These are phyloP conservation scores for Lithodes maja DNA, from an alignment of 2,888 invertebrate genomes.

Conservation along the genomic window DNA sequence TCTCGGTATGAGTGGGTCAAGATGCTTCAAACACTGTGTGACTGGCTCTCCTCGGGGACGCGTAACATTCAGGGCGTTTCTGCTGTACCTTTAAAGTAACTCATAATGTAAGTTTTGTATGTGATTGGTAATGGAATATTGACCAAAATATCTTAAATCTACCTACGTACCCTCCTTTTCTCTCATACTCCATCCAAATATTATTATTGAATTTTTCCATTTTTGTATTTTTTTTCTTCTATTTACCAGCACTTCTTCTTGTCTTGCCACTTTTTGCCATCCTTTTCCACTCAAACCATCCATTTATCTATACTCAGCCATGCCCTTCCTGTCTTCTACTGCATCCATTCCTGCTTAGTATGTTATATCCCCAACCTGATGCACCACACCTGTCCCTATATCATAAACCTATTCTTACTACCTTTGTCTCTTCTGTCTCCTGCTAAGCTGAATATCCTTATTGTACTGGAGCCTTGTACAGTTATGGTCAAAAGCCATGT, in stretches of 20 bases:
- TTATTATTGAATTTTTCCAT: no score
- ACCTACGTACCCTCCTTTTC: neutral
- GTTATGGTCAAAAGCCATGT: no score
- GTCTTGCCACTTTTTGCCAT: neutral
- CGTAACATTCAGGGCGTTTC: neutral
- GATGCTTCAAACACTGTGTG: neutral
- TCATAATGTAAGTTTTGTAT: conserved; percentile 40
- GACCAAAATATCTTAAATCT: conserved; percentile 25
- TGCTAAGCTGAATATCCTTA: no score
- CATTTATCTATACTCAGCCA: neutral
- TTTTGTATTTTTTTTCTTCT: no score
- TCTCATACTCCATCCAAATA: neutral
- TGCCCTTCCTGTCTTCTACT: no score
- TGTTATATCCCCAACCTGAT: no score
- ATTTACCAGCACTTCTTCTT: no score
- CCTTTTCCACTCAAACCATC: neutral
- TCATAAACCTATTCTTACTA: no score
- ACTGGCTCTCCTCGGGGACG: neutral
- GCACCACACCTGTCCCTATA: no score
- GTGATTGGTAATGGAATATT: conserved; percentile 46
- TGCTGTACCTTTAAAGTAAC: conserved; percentile 39
- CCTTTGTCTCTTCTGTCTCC: no score
- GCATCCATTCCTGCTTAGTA: no score
- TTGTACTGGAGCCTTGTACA: no score
- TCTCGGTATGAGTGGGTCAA: neutral